Evolutionary conservation across 2,888 invertebrate genomes (phyloP), one percentile per base, ranked within the genome.

Genomic region (Arge pagana): DNA sequence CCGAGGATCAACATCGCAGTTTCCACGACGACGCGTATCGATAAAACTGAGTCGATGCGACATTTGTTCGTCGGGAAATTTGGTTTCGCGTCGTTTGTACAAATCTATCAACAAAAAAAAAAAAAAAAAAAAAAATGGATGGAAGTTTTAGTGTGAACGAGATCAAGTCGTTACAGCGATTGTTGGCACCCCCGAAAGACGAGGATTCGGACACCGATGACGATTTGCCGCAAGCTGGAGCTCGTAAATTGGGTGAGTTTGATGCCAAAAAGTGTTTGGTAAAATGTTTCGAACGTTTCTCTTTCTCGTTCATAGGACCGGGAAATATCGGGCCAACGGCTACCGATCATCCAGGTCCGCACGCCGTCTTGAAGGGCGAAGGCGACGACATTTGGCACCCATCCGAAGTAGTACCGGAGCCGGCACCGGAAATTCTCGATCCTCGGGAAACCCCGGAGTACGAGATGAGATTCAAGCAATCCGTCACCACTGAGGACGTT

Each of bases 401-500:
- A 6, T 63, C 67, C 13, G 76, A 74, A 59, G 60, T 64, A 28
- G 53, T 48, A 11, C 48, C 42, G 3, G 42, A 37, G 8, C 52
- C 55, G 53, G 36, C 43, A 7, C 11, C 52, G 7, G 36, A 45
- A 33, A 30, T 13, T n/a, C 66, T 81, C 15, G 86, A 86, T 59
- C 84, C 84, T 53, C 82, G 88, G 35, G 82, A 83, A 68, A 78
- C 81, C 16, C 92, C 92, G 0, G 82, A 83, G 59, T 93, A 91
- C 78, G 86, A 87, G 28, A 87, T 94, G 73, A 83, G 85, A 59
- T 95, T 92, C 75, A 88, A 89, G 62, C 96, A 96, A 76, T 82
- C 88, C 26, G 89, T 96, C 0, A 84, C 88, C 6, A 84, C 93
- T 0, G 90, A 93, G 73, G 94, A 96, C 76, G 83, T 94, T 6